Evolutionary conservation across 1,140 invertebrate genomes (phyloP), one percentile per base, ranked within the genome.

Genomic region (Psix sp.): DNA sequence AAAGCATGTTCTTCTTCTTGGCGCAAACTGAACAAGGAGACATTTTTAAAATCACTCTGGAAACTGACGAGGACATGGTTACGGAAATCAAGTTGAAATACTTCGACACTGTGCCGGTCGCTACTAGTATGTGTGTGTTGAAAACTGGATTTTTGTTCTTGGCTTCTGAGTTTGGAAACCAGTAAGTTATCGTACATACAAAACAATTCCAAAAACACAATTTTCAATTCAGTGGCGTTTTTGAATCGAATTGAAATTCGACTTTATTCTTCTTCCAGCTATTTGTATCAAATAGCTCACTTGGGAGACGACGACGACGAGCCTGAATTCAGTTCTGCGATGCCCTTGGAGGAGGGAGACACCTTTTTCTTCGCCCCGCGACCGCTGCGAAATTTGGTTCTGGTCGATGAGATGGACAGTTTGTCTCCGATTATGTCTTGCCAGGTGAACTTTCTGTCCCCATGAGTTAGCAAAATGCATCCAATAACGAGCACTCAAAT

Each of bases 121-220:
- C 98, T 0, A 91, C 94, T 1, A 91, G 96, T 1, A 95, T 99
- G 94, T 99, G 97, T 89, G 98, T 99, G 15, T 86, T 99, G 4
- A 99, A 99, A 85, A 99, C 98, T 59, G 98, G 98, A 3, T 99
- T 99, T 82, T 88, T 99, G 0, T 99, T 99, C 89, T 95, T 99
- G 5, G 98, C 97, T 3, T 95, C 96, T 38, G 98, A 99, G 89
- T 99, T 99, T 92, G 98, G 98, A 73, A 99, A 99, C 88, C 98
- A 99, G 95, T 98, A 91, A 95, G 95, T 95, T 35, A 13, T 13
- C 21, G 7, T 7, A 33, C 4, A 33, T 6, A 13, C 17, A 18
- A n/a, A 39, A 33, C 6, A 45, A 36, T 36, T 20, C 5, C 17
- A 43, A 13, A 31, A 43, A 33, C 35, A 24, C 18, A 38, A 21